Evolutionary conservation across 2,113 vertebrate genomes (phyloP).

Genomic region (Ginglymostoma cirratum): DNA sequence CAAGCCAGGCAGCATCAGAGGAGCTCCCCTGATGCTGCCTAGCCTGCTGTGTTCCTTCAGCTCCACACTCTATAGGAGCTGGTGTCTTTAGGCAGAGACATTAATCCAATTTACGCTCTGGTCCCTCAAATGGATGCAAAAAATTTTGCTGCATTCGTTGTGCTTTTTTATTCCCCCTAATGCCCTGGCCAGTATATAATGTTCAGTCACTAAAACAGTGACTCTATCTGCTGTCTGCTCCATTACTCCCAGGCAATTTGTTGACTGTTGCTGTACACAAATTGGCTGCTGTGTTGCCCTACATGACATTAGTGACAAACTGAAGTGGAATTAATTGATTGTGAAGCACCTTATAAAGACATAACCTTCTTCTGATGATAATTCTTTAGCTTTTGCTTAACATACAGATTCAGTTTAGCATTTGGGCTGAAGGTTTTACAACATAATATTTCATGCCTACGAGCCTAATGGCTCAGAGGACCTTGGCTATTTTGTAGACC

Average conservation of each 20-base stretch:
- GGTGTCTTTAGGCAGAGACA: background rate
- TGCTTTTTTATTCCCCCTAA: background rate
- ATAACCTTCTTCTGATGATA: background rate
- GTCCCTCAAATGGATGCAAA: background rate
- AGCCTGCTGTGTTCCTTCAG: too few relatives aligned
- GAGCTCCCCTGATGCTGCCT: too few relatives aligned
- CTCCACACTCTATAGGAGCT: too few relatives aligned
- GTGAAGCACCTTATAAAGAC: background rate
- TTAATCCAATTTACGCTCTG: background rate
- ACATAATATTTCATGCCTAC: too few relatives aligned
- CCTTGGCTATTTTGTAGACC: background rate
- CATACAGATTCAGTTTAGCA: too few relatives aligned
- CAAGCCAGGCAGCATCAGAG: too few relatives aligned
- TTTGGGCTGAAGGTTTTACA: too few relatives aligned
- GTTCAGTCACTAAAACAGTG: background rate
- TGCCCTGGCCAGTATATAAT: background rate
- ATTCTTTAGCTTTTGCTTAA: background rate
- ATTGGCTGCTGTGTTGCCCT: background rate
- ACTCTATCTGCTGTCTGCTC: background rate
- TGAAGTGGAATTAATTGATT: background rate
- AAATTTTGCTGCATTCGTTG: background rate
- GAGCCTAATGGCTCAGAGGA: background rate
- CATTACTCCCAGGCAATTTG: background rate
- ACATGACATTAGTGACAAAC: background rate
- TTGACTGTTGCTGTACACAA: background rate